Conservation (phyloP, 2,113 vertebrate genomes). For the Rousettus leschenaultii region DNA sequence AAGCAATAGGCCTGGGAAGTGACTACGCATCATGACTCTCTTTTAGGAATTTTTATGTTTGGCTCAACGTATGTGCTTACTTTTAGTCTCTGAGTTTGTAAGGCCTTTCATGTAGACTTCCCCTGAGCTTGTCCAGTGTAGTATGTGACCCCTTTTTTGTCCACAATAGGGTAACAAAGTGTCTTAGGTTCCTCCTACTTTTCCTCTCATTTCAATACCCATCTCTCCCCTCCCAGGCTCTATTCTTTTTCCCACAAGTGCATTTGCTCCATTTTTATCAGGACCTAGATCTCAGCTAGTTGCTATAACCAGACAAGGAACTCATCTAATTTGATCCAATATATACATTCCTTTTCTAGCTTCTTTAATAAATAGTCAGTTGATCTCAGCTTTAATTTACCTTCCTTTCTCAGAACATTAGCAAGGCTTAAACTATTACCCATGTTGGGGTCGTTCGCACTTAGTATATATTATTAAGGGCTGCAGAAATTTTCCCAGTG, state of each 20-base stretch:
- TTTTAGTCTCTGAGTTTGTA: no score
- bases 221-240: not conserved
- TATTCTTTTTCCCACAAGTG: not conserved
- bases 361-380: not conserved
- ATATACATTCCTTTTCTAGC: not conserved
- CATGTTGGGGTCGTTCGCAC: not conserved
- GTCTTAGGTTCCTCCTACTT: not conserved
- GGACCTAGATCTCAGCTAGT: not conserved
- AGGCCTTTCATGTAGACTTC: no score
- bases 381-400: not conserved
- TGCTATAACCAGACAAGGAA: not conserved
- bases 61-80: no score
- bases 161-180: not conserved
- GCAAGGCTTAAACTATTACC: not conserved
- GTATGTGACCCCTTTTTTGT: no score
- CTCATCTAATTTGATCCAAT: not conserved
- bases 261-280: not conserved
- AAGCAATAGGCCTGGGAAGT: no score
- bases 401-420: not conserved
- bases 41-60: no score
- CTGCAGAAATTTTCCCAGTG: not conserved
- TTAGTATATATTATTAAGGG: not conserved
- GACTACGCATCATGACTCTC: no score
- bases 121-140: no score
- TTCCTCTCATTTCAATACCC: not conserved